These are phyloP conservation scores for Microcebus ravelobensis DNA, from an alignment of 2,113 vertebrate species.

Conservation along the genomic window DNA sequence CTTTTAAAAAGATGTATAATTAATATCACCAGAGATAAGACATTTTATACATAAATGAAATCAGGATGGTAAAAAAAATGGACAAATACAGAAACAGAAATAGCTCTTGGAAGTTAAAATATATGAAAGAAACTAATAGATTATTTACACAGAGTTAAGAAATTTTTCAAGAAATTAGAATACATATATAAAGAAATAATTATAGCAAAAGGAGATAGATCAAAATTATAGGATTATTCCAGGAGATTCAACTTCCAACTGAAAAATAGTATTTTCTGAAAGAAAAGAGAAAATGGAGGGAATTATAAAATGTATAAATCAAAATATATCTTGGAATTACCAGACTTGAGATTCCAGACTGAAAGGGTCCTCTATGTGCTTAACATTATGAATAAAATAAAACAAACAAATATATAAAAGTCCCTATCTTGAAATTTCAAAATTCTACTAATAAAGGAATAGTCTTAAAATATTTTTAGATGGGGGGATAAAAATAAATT, in stretches of 20 bases:
- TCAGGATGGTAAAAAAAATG: not conserved
- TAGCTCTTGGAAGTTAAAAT: not conserved
- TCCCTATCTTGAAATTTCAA: not conserved
- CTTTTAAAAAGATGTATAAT: not conserved
- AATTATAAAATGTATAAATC: not conserved
- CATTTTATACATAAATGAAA: not conserved
- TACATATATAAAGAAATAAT: not conserved
- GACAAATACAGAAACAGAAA: not conserved
- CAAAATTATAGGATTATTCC: not conserved
- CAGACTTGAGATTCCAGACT: not conserved
- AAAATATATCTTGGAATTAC: not conserved
- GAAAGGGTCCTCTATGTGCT: not conserved
- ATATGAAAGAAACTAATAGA: not conserved
- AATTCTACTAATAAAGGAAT: not conserved
- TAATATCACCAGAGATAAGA: not conserved
- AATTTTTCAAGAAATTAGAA: not conserved
- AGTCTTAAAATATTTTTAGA: not conserved
- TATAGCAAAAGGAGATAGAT: not conserved
- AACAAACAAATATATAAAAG: not conserved
- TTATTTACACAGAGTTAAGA: not conserved
- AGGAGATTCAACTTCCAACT: not conserved
- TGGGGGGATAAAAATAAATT: not conserved
- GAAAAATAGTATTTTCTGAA: not conserved
- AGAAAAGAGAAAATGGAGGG: not conserved
- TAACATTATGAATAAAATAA: conserved; percentile 1